These are phyloP conservation scores for Parapsyche elsis DNA, from an alignment of 1,140 invertebrate species.

Conservation along the genomic window DNA sequence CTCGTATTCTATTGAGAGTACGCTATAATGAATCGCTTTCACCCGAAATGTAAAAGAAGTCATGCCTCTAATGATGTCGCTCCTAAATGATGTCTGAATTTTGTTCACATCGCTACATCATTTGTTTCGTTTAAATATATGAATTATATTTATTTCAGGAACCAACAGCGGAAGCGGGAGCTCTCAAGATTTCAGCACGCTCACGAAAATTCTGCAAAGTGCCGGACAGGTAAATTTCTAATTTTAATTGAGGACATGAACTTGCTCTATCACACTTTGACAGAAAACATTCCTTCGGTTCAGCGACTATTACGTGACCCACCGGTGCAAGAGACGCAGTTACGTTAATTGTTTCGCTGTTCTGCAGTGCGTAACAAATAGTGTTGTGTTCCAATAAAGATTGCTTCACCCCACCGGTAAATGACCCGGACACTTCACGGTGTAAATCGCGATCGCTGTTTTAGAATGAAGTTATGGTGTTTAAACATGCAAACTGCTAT, in stretches of 20 bases:
- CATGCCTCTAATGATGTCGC: no score
- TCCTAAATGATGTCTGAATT: no score
- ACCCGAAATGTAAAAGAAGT: constrained; percentile 1
- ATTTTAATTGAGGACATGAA: neutral
- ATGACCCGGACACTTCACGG: no score
- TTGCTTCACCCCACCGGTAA: neutral
- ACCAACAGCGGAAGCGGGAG: constrained; percentile 59
- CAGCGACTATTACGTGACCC: constrained; percentile 1
- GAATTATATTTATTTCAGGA: constrained; percentile 58
- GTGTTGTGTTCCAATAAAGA: neutral
- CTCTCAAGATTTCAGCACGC: constrained; percentile 60
- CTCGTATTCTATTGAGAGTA: neutral
- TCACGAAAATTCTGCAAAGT: constrained; percentile 65
- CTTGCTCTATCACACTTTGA: neutral
- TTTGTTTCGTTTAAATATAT: no score
- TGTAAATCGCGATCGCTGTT: no score
- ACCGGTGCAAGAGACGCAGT: neutral
- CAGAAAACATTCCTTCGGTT: no score
- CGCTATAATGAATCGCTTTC: constrained; percentile 18
- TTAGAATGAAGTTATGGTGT: no score
- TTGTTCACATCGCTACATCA: no score
- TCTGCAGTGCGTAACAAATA: neutral
- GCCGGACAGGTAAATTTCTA: constrained; percentile 64
- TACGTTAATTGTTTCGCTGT: constrained; percentile 3
- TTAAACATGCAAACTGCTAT: no score